Conservation (phyloP, 2,888 invertebrate genomes). For the Boloria euphrosyne region DNA sequence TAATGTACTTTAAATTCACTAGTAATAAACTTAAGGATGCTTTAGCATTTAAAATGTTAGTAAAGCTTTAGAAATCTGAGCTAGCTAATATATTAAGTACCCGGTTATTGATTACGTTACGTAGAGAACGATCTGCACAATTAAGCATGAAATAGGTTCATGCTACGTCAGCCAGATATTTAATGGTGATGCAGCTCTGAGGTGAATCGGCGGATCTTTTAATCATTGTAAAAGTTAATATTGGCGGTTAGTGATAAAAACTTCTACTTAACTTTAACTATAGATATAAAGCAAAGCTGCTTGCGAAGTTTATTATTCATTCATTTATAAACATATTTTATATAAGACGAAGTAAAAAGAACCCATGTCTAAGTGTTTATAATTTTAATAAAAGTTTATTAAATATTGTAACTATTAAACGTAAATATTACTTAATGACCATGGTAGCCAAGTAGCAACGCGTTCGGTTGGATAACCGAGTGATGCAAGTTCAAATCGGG, state of each 20-base stretch:
- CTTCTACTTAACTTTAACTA: neutral
- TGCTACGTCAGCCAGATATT: constrained; percentile 46
- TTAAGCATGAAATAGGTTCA: constrained; percentile 57
- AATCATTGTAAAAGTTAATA: constrained; percentile 4
- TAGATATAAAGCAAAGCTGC: too few species aligned
- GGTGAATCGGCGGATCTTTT: constrained; percentile 15
- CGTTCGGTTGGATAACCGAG: too few species aligned
- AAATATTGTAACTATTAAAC: too few species aligned
- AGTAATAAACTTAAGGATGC: neutral
- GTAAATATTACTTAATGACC: too few species aligned
- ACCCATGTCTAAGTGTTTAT: too few species aligned
- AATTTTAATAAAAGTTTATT: too few species aligned
- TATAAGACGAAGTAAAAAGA: too few species aligned
- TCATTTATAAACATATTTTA: too few species aligned
- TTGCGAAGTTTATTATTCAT: too few species aligned
- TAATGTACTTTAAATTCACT: too few species aligned
- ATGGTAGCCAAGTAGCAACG: too few species aligned
- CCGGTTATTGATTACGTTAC: constrained; percentile 19
- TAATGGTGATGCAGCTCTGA: constrained; percentile 18
- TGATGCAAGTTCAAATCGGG: too few species aligned
- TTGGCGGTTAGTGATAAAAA: neutral
- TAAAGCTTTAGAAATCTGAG: neutral
- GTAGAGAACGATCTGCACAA: constrained; percentile 42
- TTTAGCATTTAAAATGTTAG: neutral
- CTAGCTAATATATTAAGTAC: constrained; percentile 12